phyloP scores from a whole-genome alignment of 2,888 invertebrate species.

The Eucriotettix oculatus region DNA sequence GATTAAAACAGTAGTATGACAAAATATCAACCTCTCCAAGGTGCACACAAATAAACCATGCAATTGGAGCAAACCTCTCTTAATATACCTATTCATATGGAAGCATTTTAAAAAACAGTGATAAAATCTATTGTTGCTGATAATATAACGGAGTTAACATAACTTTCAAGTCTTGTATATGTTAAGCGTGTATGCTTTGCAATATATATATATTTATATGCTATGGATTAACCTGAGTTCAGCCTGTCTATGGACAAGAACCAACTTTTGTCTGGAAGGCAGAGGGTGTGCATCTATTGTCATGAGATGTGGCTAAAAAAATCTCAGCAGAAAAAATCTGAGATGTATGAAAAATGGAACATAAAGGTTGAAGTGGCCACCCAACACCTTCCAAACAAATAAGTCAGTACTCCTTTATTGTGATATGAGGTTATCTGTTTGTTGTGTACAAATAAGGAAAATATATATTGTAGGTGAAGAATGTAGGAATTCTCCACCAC shows the following conservation, averaged over 20 bases:
- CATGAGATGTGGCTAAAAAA: neutral
- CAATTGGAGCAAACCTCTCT: neutral
- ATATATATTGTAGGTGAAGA: neutral
- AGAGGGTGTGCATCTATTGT: neutral
- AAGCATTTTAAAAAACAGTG: neutral
- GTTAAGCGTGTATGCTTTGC: neutral
- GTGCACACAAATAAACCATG: too few species aligned
- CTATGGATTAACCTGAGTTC: slow-evolving; percentile 1
- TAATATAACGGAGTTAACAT: neutral
- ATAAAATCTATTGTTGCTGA: neutral
- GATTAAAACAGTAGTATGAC: too few species aligned
- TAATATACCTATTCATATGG: neutral
- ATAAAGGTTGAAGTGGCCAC: neutral
- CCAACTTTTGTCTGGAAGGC: neutral
- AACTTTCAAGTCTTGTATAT: neutral
- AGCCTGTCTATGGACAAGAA: slow-evolving; percentile 1
- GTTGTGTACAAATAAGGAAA: slow-evolving; percentile 1
- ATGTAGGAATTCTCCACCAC: neutral
- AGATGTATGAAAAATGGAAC: neutral
- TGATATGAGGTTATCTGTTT: slow-evolving; percentile 1
- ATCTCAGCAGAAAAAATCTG: neutral
- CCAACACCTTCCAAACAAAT: neutral
- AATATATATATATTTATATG: neutral
- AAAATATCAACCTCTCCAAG: too few species aligned
- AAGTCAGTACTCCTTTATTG: neutral